Percentiles rank a stretch among this genome's conserved stretches.
phyloP scores from a whole-genome alignment of 2,113 vertebrate species.

The Capricornis sumatraensis region DNA sequence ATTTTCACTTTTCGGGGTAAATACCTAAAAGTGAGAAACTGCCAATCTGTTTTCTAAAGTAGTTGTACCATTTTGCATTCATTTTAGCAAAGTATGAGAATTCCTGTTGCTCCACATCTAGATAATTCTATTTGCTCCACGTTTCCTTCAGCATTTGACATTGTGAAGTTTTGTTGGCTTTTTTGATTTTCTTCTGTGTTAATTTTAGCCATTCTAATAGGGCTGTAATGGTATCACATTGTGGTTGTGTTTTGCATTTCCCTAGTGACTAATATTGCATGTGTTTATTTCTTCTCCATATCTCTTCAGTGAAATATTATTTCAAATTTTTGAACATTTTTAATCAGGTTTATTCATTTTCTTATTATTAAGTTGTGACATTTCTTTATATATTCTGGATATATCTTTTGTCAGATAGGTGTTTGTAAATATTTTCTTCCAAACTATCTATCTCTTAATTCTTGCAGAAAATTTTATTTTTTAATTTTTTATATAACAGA shows the following conservation, averaged over 20 bases:
- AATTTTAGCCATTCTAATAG: background rate
- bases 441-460: background rate
- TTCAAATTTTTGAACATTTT: background rate
- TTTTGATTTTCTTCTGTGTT: background rate
- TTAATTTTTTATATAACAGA: background rate
- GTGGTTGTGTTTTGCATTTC: background rate
- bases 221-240: background rate
- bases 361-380: background rate
- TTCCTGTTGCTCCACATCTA: background rate
- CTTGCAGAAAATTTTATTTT: background rate
- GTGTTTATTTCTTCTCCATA: background rate
- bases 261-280: background rate
- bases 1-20: background rate
- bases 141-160: background rate
- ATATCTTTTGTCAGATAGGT: background rate
- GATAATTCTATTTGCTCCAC: background rate
- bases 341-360: slow-evolving; percentile 18
- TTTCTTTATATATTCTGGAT: background rate
- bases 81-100: background rate
- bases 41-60: background rate
- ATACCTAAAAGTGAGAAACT: background rate
- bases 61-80: background rate
- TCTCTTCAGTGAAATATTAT: background rate
- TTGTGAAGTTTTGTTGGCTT: background rate
- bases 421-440: background rate